Evolutionary conservation across 1,140 invertebrate genomes (phyloP).

Genomic region (Dryas iulia): DNA sequence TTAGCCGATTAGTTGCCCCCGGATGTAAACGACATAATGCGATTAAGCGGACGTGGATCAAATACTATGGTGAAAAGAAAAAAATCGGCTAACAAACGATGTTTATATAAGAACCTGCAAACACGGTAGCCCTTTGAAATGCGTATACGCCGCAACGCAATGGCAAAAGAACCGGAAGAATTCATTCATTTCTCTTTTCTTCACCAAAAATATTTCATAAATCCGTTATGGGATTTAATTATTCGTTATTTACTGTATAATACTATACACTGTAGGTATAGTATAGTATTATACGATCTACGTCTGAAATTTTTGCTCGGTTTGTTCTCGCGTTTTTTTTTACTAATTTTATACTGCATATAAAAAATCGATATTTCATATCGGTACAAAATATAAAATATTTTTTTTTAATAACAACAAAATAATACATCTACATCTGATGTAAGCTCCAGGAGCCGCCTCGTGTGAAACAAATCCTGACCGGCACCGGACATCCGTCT

Average conservation of each 20-base stretch:
- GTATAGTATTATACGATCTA: too few relatives aligned
- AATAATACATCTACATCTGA: constrained; percentile 43
- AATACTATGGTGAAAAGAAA: constrained; percentile 42
- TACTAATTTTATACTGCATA: too few relatives aligned
- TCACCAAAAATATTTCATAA: not conserved
- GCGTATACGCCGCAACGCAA: constrained; percentile 45
- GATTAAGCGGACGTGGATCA: constrained; percentile 46
- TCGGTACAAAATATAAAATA: not conserved
- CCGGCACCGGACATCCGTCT: constrained; percentile 79
- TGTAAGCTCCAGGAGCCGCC: constrained; percentile 49
- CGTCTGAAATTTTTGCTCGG: too few relatives aligned
- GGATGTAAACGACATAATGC: constrained; percentile 48
- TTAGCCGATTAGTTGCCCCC: constrained; percentile 40
- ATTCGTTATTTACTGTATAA: not conserved
- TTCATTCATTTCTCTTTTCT: constrained; percentile 32
- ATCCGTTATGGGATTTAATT: not conserved
- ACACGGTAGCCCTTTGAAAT: constrained; percentile 60
- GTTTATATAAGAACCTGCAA: constrained; percentile 57
- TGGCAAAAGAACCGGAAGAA: constrained; percentile 68
- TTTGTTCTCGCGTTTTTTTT: too few relatives aligned
- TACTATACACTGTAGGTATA: too few relatives aligned
- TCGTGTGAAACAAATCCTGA: constrained; percentile 79
- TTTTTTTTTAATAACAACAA: not conserved
- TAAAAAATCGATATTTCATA: not conserved
- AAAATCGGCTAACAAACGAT: constrained; percentile 46